Evolutionary conservation across 2,797 vertebrate species (phyloP).

Genomic region (Myotis planiceps): DNA sequence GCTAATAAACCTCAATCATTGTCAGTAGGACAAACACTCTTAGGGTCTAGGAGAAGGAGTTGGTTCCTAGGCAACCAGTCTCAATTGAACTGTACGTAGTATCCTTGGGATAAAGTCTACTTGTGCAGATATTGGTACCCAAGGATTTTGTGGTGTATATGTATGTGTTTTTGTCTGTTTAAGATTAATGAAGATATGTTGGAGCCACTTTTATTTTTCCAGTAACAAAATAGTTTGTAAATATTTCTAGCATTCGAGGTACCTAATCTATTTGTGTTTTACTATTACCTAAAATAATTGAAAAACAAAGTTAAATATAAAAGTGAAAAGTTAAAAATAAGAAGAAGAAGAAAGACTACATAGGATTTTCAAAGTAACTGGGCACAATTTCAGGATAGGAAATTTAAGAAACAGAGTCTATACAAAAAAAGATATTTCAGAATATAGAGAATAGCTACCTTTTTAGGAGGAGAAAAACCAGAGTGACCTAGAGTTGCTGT

Average conservation of each 20-base stretch:
- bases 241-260: neutral
- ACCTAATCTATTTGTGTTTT: neutral
- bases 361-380: constrained; percentile 44
- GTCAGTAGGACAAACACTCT: neutral
- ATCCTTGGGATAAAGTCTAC: neutral
- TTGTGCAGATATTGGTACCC: neutral
- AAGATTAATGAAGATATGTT: neutral
- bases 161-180: neutral
- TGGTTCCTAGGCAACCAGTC: constrained; percentile 33
- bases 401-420: constrained; percentile 5
- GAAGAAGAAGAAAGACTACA: neutral
- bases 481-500: constrained; percentile 47
- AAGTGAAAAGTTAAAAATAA: neutral
- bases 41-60: neutral
- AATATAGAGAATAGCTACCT: neutral
- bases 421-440: constrained; percentile 46
- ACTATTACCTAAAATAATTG: constrained; percentile 6
- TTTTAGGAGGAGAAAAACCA: constrained; percentile 48
- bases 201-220: neutral
- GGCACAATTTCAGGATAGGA: neutral
- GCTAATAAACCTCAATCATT: constrained; percentile 8
- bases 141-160: neutral
- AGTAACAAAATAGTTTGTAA: neutral
- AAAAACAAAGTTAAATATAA: neutral
- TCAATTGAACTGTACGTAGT: neutral